These are phyloP conservation scores for Peromyscus maniculatus DNA, from an alignment of 2,113 vertebrate species.

Conservation along the genomic window DNA sequence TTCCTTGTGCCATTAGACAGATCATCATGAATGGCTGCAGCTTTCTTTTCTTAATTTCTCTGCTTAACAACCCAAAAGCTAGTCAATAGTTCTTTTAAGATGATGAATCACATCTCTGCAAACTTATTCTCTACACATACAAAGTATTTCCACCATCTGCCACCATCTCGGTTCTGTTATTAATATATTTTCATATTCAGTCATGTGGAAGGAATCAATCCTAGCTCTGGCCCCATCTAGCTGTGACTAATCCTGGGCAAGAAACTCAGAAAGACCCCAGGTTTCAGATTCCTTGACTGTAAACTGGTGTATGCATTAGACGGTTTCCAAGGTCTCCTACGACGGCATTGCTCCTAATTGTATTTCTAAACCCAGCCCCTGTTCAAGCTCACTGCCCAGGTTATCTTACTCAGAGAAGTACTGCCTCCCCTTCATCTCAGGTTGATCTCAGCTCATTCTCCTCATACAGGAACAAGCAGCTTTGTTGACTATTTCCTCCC, in stretches of 20 bases:
- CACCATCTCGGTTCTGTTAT: slow-evolving; percentile 19
- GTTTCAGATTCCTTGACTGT: slow-evolving; percentile 37
- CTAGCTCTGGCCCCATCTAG: slow-evolving; percentile 18
- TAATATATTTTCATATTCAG: slow-evolving; percentile 47
- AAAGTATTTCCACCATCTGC: slow-evolving; percentile 11
- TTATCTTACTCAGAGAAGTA: slow-evolving; percentile 33
- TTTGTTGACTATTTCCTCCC: neutral
- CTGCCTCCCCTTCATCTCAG: neutral
- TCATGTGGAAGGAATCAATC: slow-evolving; percentile 53
- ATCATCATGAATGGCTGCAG: neutral
- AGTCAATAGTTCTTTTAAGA: neutral
- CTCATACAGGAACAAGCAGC: neutral
- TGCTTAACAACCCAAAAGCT: neutral
- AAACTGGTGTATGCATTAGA: neutral
- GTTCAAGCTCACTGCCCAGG: neutral
- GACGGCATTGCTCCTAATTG: neutral
- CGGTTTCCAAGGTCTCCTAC: neutral
- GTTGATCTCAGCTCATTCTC: neutral
- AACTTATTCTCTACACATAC: slow-evolving; percentile 29
- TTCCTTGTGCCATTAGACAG: neutral
- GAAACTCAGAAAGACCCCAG: slow-evolving; percentile 43
- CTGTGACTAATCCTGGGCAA: slow-evolving; percentile 41
- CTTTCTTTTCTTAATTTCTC: slow-evolving; percentile 31
- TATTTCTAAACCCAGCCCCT: neutral
- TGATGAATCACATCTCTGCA: slow-evolving; percentile 13